phyloP scores from a whole-genome alignment of 2,797 vertebrate species.

The Pantherophis alleghaniensis region DNA sequence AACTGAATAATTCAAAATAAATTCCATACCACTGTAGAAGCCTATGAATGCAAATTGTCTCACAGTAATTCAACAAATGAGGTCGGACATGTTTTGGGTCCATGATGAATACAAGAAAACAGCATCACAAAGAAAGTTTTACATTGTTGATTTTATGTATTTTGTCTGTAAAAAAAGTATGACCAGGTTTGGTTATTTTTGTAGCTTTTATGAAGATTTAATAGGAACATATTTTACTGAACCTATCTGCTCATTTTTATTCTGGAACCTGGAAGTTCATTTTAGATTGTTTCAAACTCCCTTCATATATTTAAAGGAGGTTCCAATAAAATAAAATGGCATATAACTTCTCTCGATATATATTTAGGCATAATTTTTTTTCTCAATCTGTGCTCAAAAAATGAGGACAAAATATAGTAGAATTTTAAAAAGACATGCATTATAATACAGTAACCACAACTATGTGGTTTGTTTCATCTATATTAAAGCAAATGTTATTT shows the following conservation, averaged over 20 bases:
- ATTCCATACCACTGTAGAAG: background rate
- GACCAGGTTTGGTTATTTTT: background rate
- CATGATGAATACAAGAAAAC: constrained; percentile 20
- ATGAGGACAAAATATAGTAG: constrained; percentile 30
- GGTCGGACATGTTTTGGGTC: background rate
- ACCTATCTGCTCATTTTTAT: constrained; percentile 9
- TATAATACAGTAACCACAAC: constrained; percentile 3
- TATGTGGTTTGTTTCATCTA: constrained; percentile 31
- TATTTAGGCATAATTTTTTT: constrained; percentile 46
- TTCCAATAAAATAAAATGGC: constrained; percentile 42
- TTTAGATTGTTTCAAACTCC: constrained; percentile 12
- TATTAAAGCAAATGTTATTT: constrained; percentile 15
- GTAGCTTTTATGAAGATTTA: background rate
- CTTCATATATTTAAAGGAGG: background rate
- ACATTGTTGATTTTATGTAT: constrained; percentile 5
- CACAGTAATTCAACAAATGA: background rate
- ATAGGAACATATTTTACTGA: constrained; percentile 20
- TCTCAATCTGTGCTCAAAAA: constrained; percentile 44
- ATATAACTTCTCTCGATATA: constrained; percentile 54
- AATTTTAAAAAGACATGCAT: constrained; percentile 12
- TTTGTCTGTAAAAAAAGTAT: background rate
- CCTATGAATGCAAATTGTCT: background rate
- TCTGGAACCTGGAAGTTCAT: constrained; percentile 18
- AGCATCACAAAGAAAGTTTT: background rate
- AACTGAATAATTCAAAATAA: background rate